Conservation (phyloP, 2,797 vertebrate genomes). For the Acanthurus tractus region DNA sequence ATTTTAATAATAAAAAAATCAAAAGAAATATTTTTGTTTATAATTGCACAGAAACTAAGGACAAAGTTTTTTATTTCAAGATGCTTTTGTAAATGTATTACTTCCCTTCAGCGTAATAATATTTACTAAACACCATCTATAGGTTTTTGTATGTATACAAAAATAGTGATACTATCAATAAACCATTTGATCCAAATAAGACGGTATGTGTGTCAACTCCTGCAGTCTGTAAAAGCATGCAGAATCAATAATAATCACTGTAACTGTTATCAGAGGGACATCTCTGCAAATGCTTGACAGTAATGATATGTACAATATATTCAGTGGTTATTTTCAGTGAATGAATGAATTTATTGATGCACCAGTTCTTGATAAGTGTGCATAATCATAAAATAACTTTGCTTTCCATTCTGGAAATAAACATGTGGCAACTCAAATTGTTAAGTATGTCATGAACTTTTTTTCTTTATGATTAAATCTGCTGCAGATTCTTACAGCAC, state of each 20-base stretch:
- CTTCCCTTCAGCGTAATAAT: too few relatives aligned
- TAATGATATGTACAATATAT: neutral
- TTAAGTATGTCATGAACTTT: neutral
- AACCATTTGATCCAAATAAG: neutral
- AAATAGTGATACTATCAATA: neutral
- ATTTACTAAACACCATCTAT: neutral
- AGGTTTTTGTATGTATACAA: neutral
- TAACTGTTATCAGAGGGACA: neutral
- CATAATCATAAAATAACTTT: too few relatives aligned
- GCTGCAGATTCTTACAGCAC: neutral
- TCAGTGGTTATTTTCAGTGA: neutral
- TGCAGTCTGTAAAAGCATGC: neutral
- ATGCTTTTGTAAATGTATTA: neutral
- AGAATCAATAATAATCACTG: neutral
- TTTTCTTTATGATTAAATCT: neutral
- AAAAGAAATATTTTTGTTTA: neutral
- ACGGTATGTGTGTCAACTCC: neutral
- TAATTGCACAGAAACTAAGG: neutral
- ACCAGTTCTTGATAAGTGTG: neutral
- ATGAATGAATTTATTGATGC: too few relatives aligned
- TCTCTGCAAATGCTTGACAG: neutral
- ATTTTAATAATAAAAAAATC: neutral
- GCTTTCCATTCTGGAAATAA: neutral
- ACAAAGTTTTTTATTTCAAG: neutral
- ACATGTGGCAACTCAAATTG: neutral